Base-by-base conservation (phyloP, 2,797 vertebrate species). In the Danio kyathit region DNA sequence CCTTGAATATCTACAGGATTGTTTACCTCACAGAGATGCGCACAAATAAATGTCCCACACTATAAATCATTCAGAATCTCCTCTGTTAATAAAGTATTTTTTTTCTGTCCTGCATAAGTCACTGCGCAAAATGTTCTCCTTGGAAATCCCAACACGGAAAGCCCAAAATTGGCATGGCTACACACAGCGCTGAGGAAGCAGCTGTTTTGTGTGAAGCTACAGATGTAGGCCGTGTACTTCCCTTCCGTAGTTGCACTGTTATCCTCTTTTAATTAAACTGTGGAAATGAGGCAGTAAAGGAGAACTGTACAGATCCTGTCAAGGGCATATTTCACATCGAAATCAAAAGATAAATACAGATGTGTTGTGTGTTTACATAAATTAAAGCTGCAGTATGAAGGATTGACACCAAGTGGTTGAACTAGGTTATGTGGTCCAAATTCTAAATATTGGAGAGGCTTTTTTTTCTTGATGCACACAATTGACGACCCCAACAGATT, bases 251-350 rank as follows among this genome's bases (percentile, higher is more conserved):
- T 79, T 67, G 19, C 51, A 38, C 21, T 70, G 54, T 60, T 74
- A 52, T 78, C 51, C 64, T 46, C 44, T n/a, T 75, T 65, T 86
- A 85, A 84, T 87, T 89, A 87, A 87, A 86, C 85, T 84, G 85
- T 88, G 85, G 83, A 88, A 80, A 81, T 87, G 85, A 84, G 82
- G 81, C 71, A 49, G 73, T 85, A 84, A 88, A 66, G 84, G 86
- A 76, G 41, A 51, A 76, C 80, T 17, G 9, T 51, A 14, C 13
- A 46, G 19, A 41, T 49, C 11, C 10, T 52, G 48, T 52, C 38
- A 52, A 43, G 0, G 11, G 17, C 29, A 70, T 52, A 52, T 69
- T 38, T 40, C 13, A n/a, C 9, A 2, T 14, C 16, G 11, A 46
- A 17, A 13, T 48, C 44, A 46, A 17, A 44, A 69, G 48, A 9